Percentiles rank a stretch among this genome's conserved stretches.
These are phyloP conservation scores for Seira musarum DNA, from an alignment of 2,888 invertebrate genomes.

Conservation along the genomic window DNA sequence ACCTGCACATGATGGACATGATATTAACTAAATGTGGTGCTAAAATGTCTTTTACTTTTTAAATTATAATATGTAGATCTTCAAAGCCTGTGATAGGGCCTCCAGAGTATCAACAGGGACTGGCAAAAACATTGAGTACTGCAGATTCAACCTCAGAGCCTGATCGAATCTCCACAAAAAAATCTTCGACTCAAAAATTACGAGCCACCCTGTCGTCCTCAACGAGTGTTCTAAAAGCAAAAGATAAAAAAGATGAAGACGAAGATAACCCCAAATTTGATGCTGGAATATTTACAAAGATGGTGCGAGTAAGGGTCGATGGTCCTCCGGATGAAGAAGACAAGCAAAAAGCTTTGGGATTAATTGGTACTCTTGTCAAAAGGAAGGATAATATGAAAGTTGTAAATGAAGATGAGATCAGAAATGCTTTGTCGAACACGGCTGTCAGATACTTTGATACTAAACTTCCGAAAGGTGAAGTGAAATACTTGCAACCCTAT, in stretches of 20 bases:
- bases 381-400: slow-evolving; percentile 1
- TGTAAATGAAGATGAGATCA: background rate
- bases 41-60: no score
- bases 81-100: slow-evolving; percentile 10
- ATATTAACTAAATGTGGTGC: no score
- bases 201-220: background rate
- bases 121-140: slow-evolving; percentile 38
- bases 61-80: no score
- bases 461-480: slow-evolving; percentile 45
- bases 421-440: background rate
- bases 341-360: background rate
- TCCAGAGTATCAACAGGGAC: slow-evolving; percentile 47
- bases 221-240: background rate
- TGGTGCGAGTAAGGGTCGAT: slow-evolving; percentile 8
- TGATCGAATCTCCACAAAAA: slow-evolving; percentile 16
- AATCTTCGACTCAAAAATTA: background rate
- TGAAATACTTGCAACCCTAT: slow-evolving; percentile 45
- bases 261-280: background rate
- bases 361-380: background rate
- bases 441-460: slow-evolving; percentile 50
- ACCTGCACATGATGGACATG: no score
- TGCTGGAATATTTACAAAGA: background rate
- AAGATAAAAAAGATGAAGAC: background rate
- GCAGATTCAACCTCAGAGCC: background rate
- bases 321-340: background rate